A percentile compares a stretch with the other conserved stretches of the same genome.
These are phyloP conservation scores for Orchestes rusci DNA, from an alignment of 2,888 invertebrate genomes.

Conservation along the genomic window DNA sequence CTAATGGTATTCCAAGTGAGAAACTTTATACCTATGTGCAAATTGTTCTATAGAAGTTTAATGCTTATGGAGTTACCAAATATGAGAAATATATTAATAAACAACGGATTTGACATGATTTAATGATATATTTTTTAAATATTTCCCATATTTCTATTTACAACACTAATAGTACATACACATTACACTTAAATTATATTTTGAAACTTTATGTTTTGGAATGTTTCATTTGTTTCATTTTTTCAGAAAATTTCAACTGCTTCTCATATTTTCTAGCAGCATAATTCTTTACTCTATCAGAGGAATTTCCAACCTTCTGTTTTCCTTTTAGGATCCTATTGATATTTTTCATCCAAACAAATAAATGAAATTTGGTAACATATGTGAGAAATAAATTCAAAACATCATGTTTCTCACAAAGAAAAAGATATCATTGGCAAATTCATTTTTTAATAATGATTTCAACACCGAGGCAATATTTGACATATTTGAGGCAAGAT, in stretches of 20 bases:
- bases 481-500: constrained; percentile 5
- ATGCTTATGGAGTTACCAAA: no score
- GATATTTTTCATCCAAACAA: constrained; percentile 6
- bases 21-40: no score
- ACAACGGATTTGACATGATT: no score
- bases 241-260: constrained; percentile 3
- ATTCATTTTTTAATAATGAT: background rate
- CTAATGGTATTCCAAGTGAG: no score
- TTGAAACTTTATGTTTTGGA: no score
- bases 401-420: constrained; percentile 2
- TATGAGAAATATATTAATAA: no score
- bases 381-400: background rate
- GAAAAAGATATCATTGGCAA: background rate
- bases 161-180: no score
- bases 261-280: constrained; percentile 3
- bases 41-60: no score
- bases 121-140: no score
- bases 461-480: background rate
- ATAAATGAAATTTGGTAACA: constrained; percentile 3
- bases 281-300: constrained; percentile 6
- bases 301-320: background rate
- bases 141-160: no score
- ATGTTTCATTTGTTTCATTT: no score
- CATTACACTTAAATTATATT: no score
- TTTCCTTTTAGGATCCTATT: constrained; percentile 9